A percentile compares a stretch with the other conserved stretches of the same genome.
Conservation (phyloP, 2,888 invertebrate species). For the Erebia palarica region DNA sequence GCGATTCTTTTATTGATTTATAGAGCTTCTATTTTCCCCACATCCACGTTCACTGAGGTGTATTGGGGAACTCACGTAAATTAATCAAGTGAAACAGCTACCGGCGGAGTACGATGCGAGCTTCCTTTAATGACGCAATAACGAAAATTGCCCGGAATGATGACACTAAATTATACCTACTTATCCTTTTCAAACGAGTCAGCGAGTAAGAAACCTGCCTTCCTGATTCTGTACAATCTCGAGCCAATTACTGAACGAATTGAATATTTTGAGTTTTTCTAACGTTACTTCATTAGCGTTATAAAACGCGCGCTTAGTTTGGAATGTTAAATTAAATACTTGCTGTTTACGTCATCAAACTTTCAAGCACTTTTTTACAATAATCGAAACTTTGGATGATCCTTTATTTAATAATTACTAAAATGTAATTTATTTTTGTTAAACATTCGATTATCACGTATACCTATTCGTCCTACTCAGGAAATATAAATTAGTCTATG, state of each 20-base stretch:
- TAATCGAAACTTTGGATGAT: too few relatives aligned
- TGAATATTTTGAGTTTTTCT: neutral
- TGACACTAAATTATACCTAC: slow-evolving; percentile 17
- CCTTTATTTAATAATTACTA: too few relatives aligned
- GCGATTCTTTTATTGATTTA: neutral
- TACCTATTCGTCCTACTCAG: too few relatives aligned
- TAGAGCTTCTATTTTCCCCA: neutral
- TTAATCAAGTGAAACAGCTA: slow-evolving; percentile 3
- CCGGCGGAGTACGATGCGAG: neutral
- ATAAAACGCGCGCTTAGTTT: too few relatives aligned
- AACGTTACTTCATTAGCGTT: neutral
- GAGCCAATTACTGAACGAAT: neutral
- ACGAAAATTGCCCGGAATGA: slow-evolving; percentile 19
- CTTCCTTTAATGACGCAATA: slow-evolving; percentile 14
- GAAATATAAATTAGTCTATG: too few relatives aligned
- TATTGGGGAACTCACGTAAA: neutral
- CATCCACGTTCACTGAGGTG: neutral
- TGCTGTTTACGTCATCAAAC: too few relatives aligned
- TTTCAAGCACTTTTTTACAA: too few relatives aligned
- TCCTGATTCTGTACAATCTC: slow-evolving; percentile 1
- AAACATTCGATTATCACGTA: too few relatives aligned
- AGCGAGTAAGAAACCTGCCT: neutral
- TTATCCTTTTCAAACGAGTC: slow-evolving; percentile 4
- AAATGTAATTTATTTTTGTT: too few relatives aligned
- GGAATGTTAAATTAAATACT: too few relatives aligned